Evolutionary conservation across 2,113 vertebrate species (phyloP).

Genomic region (Eptesicus fuscus): DNA sequence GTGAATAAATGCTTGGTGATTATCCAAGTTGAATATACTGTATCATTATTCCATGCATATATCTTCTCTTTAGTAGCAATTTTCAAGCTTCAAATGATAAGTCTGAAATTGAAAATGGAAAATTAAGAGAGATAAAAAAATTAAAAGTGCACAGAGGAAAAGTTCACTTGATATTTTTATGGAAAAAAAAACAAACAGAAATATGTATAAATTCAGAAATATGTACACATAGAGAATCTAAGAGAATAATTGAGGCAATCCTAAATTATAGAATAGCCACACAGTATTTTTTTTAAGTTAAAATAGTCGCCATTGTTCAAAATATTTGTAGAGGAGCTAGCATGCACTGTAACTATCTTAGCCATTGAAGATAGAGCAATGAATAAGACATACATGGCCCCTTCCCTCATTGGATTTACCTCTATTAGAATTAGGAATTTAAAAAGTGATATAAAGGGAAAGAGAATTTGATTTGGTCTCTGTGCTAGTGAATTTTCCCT

Average conservation of each 20-base stretch:
- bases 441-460: neutral
- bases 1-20: neutral
- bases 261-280: neutral
- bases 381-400: neutral
- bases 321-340: neutral
- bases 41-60: neutral
- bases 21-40: neutral
- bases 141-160: neutral
- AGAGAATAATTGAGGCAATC: neutral
- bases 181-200: neutral
- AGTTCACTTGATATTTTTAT: neutral
- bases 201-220: neutral
- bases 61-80: neutral
- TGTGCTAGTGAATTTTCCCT: neutral
- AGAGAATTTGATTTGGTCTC: neutral
- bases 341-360: neutral
- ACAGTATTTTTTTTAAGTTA: neutral
- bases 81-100: neutral
- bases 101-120: neutral
- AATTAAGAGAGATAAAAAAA: neutral
- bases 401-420: neutral
- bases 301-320: neutral
- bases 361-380: neutral
- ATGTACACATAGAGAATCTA: neutral
- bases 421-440: neutral